Base-by-base conservation (phyloP, 2,888 invertebrate species). In the Camptogramma bilineatum region DNA sequence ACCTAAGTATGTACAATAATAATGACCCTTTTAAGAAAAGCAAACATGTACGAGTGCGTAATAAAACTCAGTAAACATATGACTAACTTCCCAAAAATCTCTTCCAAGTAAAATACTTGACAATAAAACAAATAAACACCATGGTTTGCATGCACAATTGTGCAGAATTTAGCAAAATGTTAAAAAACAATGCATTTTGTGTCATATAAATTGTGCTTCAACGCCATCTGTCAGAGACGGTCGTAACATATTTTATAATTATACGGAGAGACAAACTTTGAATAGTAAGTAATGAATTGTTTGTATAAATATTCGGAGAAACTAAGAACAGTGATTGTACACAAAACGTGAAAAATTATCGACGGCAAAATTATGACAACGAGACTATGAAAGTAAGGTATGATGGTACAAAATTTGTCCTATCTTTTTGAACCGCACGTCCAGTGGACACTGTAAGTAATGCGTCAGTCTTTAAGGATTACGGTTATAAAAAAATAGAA, bases 71-170 rank as follows among this genome's bases (percentile, higher is more conserved):
- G 48, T 68, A 70, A 73, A 73, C 74, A 78, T 77, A 83, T 91
- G 91, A 91, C 86, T 90, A 90, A 91, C 82, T 78, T 82, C 69
- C 78, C 77, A 89, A 91, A 88, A 85, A 89, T 87, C 82, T 80
- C 79, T 92, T 91, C 92, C 83, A 81, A 84, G 91, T 88, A 92
- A 82, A 82, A 79, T 44, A 80, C 80, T 84, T 85, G 84, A 87
- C 85, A 86, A 86, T 87, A 87, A 86, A 85, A 85, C 83, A 87
- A 87, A 85, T 82, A 79, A 65, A 73, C 66, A 73, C 76, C 86
- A 82, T 80, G 80, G 62, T 68, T 79, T 75, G 91, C 88, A 92
- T 92, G 77, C 75, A 74, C 82, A 91, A 92, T 87, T 80, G 77
- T 79, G 73, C 79, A 80, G 85, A 85, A 86, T 84, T 88, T 86